Evolutionary conservation across 2,888 invertebrate genomes (phyloP).

Genomic region (Abscondita cerata): DNA sequence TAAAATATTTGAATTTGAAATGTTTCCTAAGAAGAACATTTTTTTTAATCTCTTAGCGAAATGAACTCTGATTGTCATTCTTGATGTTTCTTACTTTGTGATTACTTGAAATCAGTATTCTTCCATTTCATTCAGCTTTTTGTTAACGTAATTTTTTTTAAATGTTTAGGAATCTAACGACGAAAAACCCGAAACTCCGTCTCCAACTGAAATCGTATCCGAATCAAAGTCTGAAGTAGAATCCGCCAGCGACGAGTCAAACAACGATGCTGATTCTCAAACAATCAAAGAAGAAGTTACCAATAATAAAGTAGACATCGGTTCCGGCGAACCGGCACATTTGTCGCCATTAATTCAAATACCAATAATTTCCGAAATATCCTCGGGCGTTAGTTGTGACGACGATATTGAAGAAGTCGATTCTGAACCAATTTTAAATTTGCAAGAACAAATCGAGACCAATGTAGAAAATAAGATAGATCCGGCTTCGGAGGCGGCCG

Average conservation of each 20-base stretch:
- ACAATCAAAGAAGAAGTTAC: neutral
- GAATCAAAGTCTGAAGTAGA: constrained; percentile 33
- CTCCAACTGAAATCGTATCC: neutral
- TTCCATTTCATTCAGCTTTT: no score
- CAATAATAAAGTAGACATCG: neutral
- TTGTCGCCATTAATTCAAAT: constrained; percentile 12
- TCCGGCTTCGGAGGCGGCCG: neutral
- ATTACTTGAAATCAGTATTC: no score
- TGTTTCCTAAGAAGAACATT: no score
- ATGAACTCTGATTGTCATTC: no score
- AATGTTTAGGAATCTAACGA: neutral
- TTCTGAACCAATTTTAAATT: neutral
- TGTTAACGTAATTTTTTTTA: no score
- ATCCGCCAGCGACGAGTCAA: neutral
- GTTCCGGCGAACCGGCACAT: neutral
- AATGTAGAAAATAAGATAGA: constrained; percentile 1
- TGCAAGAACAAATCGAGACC: neutral
- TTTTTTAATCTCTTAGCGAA: no score
- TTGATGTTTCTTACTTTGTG: no score
- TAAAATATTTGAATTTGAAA: no score
- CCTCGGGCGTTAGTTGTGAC: neutral
- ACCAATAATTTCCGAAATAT: constrained; percentile 21
- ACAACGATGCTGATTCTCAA: neutral
- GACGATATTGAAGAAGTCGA: constrained; percentile 1
- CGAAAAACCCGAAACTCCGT: neutral